Percentiles rank a stretch among this genome's conserved stretches.
Evolutionary conservation across 2,113 vertebrate species (phyloP).

Genomic region (Nibea albiflora): DNA sequence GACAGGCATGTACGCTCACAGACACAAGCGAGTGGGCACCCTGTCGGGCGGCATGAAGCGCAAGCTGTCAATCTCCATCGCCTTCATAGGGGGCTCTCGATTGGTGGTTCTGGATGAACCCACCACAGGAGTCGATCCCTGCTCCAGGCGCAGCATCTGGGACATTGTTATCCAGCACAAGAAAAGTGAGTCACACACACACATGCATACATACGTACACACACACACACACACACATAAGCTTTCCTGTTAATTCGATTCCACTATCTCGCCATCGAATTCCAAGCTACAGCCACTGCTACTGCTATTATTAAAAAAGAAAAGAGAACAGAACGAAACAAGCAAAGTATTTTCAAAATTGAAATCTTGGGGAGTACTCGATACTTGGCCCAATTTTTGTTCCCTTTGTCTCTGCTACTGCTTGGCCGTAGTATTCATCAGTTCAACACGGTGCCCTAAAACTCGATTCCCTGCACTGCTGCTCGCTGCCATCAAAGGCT

Average conservation of each 20-base stretch:
- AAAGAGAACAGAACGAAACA: neutral
- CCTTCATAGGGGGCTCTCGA: constrained; percentile 95
- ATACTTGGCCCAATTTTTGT: neutral
- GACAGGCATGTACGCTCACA: constrained; percentile 91
- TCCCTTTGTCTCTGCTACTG: neutral
- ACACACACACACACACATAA: neutral
- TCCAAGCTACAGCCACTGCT: neutral
- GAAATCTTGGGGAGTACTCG: neutral
- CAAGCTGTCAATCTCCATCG: constrained; percentile 97
- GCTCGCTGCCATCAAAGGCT: neutral
- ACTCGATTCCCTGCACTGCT: no score
- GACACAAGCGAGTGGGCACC: constrained; percentile 92
- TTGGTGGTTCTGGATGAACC: constrained; percentile 97
- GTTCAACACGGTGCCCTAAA: neutral
- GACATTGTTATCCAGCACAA: constrained; percentile 96
- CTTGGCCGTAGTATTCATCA: neutral
- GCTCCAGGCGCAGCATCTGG: constrained; percentile 97
- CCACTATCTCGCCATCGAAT: neutral
- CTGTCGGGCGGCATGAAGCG: constrained; percentile 97
- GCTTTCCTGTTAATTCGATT: neutral
- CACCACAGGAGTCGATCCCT: constrained; percentile 96
- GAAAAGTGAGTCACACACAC: constrained; percentile 84
- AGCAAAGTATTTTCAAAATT: neutral
- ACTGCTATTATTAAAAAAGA: neutral
- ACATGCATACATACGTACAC: constrained; percentile 8